A percentile compares a stretch with the other conserved stretches of the same genome.
phyloP scores from a whole-genome alignment of 2,797 vertebrate species.

The Pangasius mekongensis region DNA sequence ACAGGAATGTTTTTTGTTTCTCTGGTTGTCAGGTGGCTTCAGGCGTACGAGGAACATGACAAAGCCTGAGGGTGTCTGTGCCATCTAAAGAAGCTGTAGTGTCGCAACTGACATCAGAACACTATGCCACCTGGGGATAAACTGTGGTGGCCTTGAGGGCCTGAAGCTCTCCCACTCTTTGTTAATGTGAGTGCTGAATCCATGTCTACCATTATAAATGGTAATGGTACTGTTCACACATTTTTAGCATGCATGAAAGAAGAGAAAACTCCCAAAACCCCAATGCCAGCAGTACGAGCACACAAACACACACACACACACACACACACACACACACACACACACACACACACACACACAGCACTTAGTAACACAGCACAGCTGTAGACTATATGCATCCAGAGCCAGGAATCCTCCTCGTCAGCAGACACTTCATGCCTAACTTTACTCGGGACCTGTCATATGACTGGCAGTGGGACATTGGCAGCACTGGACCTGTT shows the following conservation, averaged over 20 bases:
- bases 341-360: constrained; percentile 9
- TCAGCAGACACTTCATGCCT: constrained; percentile 69
- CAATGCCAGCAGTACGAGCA: background rate
- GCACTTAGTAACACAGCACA: background rate
- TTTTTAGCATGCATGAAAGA: background rate
- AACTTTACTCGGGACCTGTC: constrained; percentile 67
- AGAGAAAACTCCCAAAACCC: too few relatives aligned
- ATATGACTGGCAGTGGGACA: constrained; percentile 70
- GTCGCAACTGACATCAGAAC: background rate
- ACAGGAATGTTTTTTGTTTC: constrained; percentile 50
- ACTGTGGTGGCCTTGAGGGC: background rate
- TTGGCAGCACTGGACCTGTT: constrained; percentile 58
- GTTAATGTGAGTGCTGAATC: background rate
- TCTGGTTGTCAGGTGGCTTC: constrained; percentile 53
- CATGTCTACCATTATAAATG: background rate
- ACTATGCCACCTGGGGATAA: background rate
- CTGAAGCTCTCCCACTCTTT: background rate
- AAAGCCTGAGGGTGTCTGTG: constrained; percentile 24
- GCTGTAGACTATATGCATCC: constrained; percentile 24
- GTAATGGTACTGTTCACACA: background rate
- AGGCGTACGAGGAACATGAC: constrained; percentile 20
- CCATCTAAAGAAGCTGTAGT: constrained; percentile 17
- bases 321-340: background rate
- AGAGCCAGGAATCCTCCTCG: constrained; percentile 49
- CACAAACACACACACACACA: background rate